Evolutionary conservation across 2,888 invertebrate genomes (phyloP).

Genomic region (Dicranocentrus wangi): DNA sequence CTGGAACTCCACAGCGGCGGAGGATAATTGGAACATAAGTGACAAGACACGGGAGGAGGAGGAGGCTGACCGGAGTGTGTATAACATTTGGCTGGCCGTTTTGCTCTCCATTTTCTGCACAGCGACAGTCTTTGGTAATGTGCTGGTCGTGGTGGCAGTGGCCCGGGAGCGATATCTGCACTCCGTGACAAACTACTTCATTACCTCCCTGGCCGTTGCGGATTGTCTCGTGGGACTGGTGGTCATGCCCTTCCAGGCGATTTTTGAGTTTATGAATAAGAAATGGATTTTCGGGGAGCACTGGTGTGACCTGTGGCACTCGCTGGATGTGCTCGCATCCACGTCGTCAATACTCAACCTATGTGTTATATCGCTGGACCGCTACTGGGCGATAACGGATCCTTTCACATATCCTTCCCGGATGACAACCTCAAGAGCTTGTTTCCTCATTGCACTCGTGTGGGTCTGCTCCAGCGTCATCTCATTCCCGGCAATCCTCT

Average conservation of each 20-base stretch:
- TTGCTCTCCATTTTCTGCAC: constrained; percentile 89
- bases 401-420: constrained; percentile 97
- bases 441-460: constrained; percentile 90
- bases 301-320: constrained; percentile 99
- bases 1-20: constrained; percentile 29
- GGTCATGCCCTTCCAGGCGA: constrained; percentile 97
- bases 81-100: constrained; percentile 69
- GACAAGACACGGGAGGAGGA: constrained; percentile 14
- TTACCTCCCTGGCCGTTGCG: constrained; percentile 96
- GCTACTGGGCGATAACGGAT: constrained; percentile 99
- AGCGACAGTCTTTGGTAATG: constrained; percentile 95
- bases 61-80: constrained; percentile 10
- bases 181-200: constrained; percentile 97
- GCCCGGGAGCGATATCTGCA: constrained; percentile 93
- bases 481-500: constrained; percentile 97
- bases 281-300: constrained; percentile 95
- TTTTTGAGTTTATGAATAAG: constrained; percentile 90
- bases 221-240: constrained; percentile 96
- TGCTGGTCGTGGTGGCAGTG: constrained; percentile 94
- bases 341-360: constrained; percentile 98
- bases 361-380: constrained; percentile 95
- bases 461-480: constrained; percentile 98
- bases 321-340: constrained; percentile 95
- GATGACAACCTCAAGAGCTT: constrained; percentile 92
- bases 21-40: constrained; percentile 29